Conservation (phyloP, 1,140 invertebrate genomes). For the Halictus rubicundus region DNA sequence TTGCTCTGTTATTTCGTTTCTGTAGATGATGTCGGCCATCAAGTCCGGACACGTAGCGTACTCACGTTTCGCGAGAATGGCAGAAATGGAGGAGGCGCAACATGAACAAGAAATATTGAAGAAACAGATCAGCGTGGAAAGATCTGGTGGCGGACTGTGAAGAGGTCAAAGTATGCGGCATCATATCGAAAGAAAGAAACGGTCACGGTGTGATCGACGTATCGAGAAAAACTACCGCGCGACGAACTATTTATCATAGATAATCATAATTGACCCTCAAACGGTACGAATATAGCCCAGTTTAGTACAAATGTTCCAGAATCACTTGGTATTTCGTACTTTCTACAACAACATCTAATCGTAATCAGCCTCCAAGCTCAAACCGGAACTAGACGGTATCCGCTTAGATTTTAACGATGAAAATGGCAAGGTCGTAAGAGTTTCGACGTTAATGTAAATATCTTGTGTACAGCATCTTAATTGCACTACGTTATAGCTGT, state of each 20-base stretch:
- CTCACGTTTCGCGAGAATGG: slow-evolving; percentile 94
- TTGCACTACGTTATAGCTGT: background rate
- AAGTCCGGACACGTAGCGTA: slow-evolving; percentile 95
- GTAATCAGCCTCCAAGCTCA: slow-evolving; percentile 3
- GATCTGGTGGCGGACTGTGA: slow-evolving; percentile 96
- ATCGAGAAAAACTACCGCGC: background rate
- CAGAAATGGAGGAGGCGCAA: slow-evolving; percentile 92
- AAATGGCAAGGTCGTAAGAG: background rate
- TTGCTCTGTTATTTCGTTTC: slow-evolving; percentile 49
- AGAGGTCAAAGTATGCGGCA: slow-evolving; percentile 3
- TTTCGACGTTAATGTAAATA: slow-evolving; percentile 42
- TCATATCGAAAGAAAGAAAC: slow-evolving; percentile 7
- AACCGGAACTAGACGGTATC: background rate
- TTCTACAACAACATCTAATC: slow-evolving; percentile 18
- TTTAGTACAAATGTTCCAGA: slow-evolving; percentile 25
- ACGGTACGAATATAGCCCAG: background rate
- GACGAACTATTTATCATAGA: slow-evolving; percentile 34
- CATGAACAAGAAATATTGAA: slow-evolving; percentile 87
- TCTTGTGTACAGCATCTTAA: slow-evolving; percentile 35
- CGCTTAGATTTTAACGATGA: background rate
- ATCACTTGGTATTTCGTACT: slow-evolving; percentile 20
- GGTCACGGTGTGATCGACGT: background rate
- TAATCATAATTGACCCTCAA: slow-evolving; percentile 23
- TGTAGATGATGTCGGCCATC: slow-evolving; percentile 97
- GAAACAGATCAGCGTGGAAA: slow-evolving; percentile 92